A percentile compares a stretch with the other conserved stretches of the same genome.
Conservation (phyloP, 2,113 vertebrate genomes). For the Campylomormyrus tamandua region DNA sequence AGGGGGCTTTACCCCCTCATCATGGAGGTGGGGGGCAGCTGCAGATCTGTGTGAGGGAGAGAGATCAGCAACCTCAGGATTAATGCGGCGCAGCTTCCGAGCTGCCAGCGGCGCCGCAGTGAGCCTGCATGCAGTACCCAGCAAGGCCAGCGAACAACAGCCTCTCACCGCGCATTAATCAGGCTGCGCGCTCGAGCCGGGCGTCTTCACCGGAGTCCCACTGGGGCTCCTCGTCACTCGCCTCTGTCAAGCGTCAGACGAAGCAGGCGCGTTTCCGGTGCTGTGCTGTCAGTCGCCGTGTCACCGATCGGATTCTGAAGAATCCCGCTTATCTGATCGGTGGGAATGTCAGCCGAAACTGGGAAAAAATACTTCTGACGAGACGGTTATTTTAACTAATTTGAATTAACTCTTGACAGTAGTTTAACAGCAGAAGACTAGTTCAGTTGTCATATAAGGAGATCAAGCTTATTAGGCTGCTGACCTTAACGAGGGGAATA, state of each 20-base stretch:
- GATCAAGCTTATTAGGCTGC: neutral
- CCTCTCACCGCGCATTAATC: neutral
- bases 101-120: neutral
- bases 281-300: neutral
- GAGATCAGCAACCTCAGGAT: constrained; percentile 7
- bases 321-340: neutral
- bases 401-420: neutral
- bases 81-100: neutral
- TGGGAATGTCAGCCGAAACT: neutral
- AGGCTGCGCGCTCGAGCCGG: neutral
- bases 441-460: neutral
- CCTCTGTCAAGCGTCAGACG: neutral
- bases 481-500: neutral
- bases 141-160: neutral
- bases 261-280: neutral
- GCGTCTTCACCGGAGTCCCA: neutral
- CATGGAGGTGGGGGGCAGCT: neutral
- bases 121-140: neutral
- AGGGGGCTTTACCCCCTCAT: neutral
- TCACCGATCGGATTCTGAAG: neutral
- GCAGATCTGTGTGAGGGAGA: neutral
- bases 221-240: neutral
- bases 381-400: neutral
- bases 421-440: neutral
- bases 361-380: neutral